Conservation (phyloP, 2,113 vertebrate genomes). For the Natator depressus region DNA sequence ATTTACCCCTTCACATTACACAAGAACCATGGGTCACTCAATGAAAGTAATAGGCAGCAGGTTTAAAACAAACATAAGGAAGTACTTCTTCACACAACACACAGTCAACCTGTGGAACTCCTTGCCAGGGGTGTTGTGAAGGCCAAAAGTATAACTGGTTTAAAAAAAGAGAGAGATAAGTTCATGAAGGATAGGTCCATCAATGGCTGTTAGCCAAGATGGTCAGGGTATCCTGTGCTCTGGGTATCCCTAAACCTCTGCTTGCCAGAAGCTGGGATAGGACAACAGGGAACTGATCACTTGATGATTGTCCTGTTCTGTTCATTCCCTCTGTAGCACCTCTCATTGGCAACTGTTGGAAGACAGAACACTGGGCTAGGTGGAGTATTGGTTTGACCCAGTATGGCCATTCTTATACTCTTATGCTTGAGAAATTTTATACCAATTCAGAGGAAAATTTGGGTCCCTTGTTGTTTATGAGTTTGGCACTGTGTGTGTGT, state of each 20-base stretch:
- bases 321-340: not conserved
- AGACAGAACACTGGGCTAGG: not conserved
- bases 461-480: not conserved
- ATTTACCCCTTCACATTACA: not conserved
- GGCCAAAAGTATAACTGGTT: not conserved
- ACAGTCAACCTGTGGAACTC: not conserved
- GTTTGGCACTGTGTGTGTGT: not conserved
- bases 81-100: not conserved
- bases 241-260: too few species aligned
- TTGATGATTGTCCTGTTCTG: not conserved
- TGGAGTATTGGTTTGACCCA: not conserved
- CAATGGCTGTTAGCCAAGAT: not conserved
- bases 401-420: not conserved
- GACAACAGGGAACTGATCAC: too few species aligned
- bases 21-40: not conserved
- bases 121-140: not conserved
- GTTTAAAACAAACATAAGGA: not conserved
- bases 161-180: not conserved
- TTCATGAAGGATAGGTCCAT: not conserved
- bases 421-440: not conserved
- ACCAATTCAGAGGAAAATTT: not conserved
- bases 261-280: too few species aligned
- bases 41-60: not conserved
- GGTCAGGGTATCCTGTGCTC: not conserved
- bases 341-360: not conserved